A percentile compares a stretch with the other conserved stretches of the same genome.
Evolutionary conservation across 2,113 vertebrate species (phyloP).

Genomic region (Prionailurus viverrinus): DNA sequence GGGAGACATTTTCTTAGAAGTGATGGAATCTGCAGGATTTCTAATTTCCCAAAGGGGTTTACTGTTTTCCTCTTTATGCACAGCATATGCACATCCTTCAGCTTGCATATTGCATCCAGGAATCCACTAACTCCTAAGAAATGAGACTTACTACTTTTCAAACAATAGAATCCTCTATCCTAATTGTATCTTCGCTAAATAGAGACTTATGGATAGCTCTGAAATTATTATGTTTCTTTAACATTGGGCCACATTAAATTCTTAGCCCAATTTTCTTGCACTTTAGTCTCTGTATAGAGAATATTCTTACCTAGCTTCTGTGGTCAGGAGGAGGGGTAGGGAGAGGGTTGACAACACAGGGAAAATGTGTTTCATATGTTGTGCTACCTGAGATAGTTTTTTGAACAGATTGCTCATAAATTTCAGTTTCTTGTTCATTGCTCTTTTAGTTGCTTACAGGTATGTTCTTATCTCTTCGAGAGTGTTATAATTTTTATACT

Average conservation of each 20-base stretch:
- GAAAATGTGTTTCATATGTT: slow-evolving; percentile 41
- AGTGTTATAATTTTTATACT: background rate
- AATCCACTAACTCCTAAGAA: slow-evolving; percentile 10
- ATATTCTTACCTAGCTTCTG: background rate
- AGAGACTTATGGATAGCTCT: slow-evolving; percentile 16
- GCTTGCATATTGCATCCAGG: background rate
- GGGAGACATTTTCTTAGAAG: slow-evolving; percentile 21
- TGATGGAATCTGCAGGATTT: background rate
- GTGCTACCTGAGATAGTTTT: background rate
- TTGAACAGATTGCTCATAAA: background rate
- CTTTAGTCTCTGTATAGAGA: background rate
- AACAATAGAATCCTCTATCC: background rate
- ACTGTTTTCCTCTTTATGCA: slow-evolving; percentile 3
- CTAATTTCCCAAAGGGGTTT: background rate
- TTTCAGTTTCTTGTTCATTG: slow-evolving; percentile 28
- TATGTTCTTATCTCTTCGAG: background rate
- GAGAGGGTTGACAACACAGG: background rate
- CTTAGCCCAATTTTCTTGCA: background rate
- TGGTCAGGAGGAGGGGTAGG: background rate
- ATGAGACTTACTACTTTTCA: slow-evolving; percentile 19
- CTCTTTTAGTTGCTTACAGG: background rate
- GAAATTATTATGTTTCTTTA: slow-evolving; percentile 5
- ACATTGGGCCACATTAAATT: slow-evolving; percentile 38
- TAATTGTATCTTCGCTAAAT: slow-evolving; percentile 3
- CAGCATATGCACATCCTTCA: background rate